phyloP scores from a whole-genome alignment of 2,797 vertebrate species.

The Aselliscus stoliczkanus region DNA sequence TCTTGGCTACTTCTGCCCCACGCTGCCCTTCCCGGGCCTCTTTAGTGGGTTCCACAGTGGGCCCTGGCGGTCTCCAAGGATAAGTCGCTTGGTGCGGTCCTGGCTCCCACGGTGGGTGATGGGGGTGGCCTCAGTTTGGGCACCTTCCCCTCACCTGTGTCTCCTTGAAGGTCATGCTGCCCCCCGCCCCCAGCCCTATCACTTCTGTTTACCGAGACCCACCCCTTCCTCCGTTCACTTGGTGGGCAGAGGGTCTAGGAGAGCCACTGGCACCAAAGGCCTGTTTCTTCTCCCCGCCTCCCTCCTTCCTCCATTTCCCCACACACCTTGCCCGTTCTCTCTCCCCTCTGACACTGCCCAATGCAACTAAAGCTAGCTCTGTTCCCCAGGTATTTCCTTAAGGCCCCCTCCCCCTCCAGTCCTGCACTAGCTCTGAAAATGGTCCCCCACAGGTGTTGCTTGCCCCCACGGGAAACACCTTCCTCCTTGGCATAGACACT shows the following conservation, averaged over 20 bases:
- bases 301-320: neutral
- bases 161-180: neutral
- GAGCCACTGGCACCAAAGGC: neutral
- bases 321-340: accelerated
- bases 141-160: neutral
- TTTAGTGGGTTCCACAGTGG: neutral
- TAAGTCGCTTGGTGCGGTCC: neutral
- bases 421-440: neutral
- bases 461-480: neutral
- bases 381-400: accelerated
- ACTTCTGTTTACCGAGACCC: neutral
- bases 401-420: neutral
- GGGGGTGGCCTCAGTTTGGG: neutral
- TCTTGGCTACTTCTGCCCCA: neutral
- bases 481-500: neutral
- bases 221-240: neutral
- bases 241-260: neutral
- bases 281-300: neutral
- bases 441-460: neutral
- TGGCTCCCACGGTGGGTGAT: accelerated
- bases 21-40: neutral
- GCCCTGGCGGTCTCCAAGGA: neutral
- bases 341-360: accelerated
- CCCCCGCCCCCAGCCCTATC: no score
- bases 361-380: neutral